phyloP scores from a whole-genome alignment of 2,797 vertebrate species.

The Malacoctenus gilli region DNA sequence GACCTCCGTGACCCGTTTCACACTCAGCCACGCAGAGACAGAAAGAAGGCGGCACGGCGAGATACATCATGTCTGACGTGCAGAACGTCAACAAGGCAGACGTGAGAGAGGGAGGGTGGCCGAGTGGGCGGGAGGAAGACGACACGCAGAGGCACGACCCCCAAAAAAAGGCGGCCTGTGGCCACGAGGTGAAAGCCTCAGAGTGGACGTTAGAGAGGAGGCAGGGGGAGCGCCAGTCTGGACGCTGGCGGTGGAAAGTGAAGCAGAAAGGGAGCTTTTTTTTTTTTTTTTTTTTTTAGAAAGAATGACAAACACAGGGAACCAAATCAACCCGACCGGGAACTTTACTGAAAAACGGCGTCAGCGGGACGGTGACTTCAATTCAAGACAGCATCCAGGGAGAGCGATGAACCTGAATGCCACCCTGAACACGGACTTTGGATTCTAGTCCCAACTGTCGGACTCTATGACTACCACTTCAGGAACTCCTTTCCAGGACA shows the following conservation, averaged over 20 bases:
- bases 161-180: slow-evolving; percentile 15
- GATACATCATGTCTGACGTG: too few species aligned
- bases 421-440: not conserved
- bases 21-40: not conserved
- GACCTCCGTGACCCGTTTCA: not conserved
- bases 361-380: not conserved
- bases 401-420: slow-evolving; percentile 11
- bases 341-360: slow-evolving; percentile 7
- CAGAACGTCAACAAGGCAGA: slow-evolving; percentile 8
- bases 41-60: not conserved
- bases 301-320: slow-evolving; percentile 2
- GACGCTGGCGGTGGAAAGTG: slow-evolving; percentile 16
- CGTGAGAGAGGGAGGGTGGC: not conserved
- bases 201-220: slow-evolving; percentile 7
- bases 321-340: slow-evolving; percentile 8
- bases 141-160: slow-evolving; percentile 27
- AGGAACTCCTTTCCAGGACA: too few species aligned
- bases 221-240: slow-evolving; percentile 18
- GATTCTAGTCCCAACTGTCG: slow-evolving; percentile 6
- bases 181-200: slow-evolving; percentile 19
- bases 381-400: not conserved
- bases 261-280: slow-evolving; percentile 18
- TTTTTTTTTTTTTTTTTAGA: slow-evolving; percentile 1
- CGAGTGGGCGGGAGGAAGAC: slow-evolving; percentile 31
- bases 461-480: too few species aligned